These are phyloP conservation scores for Daktulosphaira vitifoliae DNA, from an alignment of 1,140 invertebrate genomes.

Conservation along the genomic window DNA sequence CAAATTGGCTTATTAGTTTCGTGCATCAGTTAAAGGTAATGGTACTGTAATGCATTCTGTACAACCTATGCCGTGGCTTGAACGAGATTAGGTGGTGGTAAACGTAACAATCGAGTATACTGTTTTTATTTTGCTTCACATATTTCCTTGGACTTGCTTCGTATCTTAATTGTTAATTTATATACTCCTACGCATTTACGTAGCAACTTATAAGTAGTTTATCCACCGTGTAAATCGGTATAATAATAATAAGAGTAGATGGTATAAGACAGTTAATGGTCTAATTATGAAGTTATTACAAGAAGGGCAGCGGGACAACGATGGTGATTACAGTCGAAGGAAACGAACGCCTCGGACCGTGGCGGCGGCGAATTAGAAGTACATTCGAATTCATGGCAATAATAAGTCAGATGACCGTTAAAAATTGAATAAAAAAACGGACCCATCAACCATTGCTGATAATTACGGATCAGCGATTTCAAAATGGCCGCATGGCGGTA, in stretches of 20 bases:
- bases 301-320: neutral
- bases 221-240: slow-evolving; percentile 30
- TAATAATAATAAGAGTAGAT: slow-evolving; percentile 22
- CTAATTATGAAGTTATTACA: slow-evolving; percentile 30
- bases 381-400: slow-evolving; percentile 32
- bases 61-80: too few species aligned
- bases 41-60: too few species aligned
- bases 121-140: too few species aligned
- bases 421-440: neutral
- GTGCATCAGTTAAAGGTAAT: too few species aligned
- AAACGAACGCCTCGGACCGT: slow-evolving; percentile 29
- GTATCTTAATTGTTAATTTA: too few species aligned
- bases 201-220: neutral
- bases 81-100: too few species aligned
- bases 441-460: slow-evolving; percentile 32
- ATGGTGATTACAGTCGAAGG: slow-evolving; percentile 28
- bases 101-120: too few species aligned
- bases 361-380: slow-evolving; percentile 28
- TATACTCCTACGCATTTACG: too few species aligned
- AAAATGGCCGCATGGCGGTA: slow-evolving; percentile 1
- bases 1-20: too few species aligned
- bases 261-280: slow-evolving; percentile 19
- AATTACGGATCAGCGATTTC: slow-evolving; percentile 34
- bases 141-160: too few species aligned
- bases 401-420: slow-evolving; percentile 34